These are phyloP conservation scores for Eubasilissa splendida DNA, from an alignment of 2,888 invertebrate genomes.

Conservation along the genomic window DNA sequence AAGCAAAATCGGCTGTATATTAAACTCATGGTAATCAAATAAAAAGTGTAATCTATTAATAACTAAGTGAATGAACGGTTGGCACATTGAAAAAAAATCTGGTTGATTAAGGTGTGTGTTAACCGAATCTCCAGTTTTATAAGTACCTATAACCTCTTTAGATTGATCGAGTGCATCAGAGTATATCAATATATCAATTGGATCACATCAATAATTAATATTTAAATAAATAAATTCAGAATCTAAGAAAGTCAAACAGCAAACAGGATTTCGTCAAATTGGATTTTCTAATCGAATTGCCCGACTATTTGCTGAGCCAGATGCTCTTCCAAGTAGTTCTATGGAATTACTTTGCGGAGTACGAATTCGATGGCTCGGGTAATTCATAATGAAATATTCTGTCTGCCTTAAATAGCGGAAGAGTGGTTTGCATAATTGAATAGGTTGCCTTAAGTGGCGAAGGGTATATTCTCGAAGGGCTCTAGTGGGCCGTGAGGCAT, in stretches of 20 bases:
- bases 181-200: too few species aligned
- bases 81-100: too few species aligned
- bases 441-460: constrained; percentile 23
- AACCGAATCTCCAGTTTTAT: too few species aligned
- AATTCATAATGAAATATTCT: constrained; percentile 36
- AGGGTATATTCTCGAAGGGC: background rate
- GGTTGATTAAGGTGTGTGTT: too few species aligned
- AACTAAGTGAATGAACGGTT: too few species aligned
- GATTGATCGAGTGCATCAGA: too few species aligned
- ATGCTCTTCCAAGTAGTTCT: constrained; percentile 6
- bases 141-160: too few species aligned
- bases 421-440: constrained; percentile 35
- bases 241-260: background rate
- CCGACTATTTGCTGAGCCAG: background rate
- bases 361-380: constrained; percentile 24
- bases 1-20: too few species aligned
- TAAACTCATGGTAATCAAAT: too few species aligned
- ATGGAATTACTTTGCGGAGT: constrained; percentile 23
- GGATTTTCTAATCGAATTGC: constrained; percentile 3
- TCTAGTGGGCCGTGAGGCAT: background rate
- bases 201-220: too few species aligned
- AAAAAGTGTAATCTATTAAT: too few species aligned
- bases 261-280: constrained; percentile 7
- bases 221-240: background rate
- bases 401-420: constrained; percentile 29